Evolutionary conservation across 2,797 vertebrate genomes (phyloP), one percentile per base, ranked within the genome.

Genomic region (Centropyge bicolor): DNA sequence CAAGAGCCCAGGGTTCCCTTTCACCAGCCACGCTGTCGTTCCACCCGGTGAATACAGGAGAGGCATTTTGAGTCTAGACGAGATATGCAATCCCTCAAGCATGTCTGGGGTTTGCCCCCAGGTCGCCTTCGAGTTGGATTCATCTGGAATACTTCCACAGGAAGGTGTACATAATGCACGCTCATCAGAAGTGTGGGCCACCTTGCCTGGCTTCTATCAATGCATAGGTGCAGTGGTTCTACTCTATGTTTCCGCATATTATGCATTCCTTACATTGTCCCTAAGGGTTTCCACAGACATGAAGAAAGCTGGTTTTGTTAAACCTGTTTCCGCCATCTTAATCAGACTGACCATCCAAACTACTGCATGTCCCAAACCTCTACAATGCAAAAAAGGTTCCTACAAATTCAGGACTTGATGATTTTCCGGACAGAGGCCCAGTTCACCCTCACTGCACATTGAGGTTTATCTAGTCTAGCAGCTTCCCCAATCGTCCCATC

Each of bases 401-500:
- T 41, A 16, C 38, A 24, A 66, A 55, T 11, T 5, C 24, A 71
- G 12, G 5, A 57, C 27, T 48, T 27, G 11, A 19, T 6, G 17
- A 56, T 64, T 27, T 8, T 65, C 54, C 57, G 45, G 67, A 22
- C n/a, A 64, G 45, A 8, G 22, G 27, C 60, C 74, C 55, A 57
- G 24, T 46, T 72, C 8, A 27, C 7, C 9, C 6, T 43, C 12
- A 41, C 31, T 41, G 5, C 27, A 51, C 16, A 43, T 61, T 73
- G 65, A 81, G 13, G 38, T 77, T 81, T 61, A 78, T 85, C n/a
- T 59, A 55, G 22, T 75, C 19, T 35, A 80, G 66, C 61, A 83
- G 63, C 7, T 65, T 51, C 60, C 49, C 20, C 16, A 11, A 43
- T 57, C 41, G 54, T 65, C 66, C 49, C 38, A 69, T 79, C 60